Evolutionary conservation across 1,140 invertebrate genomes (phyloP), one percentile per base, ranked within the genome.

Genomic region (Contarinia nasturtii): DNA sequence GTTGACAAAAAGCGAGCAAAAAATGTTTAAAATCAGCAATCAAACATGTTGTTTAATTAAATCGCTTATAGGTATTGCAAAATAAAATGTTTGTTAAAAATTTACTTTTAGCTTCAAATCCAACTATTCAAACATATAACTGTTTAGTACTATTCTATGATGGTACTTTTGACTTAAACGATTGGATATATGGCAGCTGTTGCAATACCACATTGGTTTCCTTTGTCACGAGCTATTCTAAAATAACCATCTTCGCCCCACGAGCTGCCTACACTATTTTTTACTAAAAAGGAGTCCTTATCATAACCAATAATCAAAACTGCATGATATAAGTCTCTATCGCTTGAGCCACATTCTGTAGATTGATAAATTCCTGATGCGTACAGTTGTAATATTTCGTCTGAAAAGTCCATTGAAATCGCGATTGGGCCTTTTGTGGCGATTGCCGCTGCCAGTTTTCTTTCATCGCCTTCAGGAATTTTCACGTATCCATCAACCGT

Each of bases 341-440:
- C 17, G 18, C 21, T 17, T 3, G 75, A 66, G 50, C 74, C 80
- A 65, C 91, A 75, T 52, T 68, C 60, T 45, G 68, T 66, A 48
- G 74, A 71, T 54, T 57, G 66, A 57, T 75, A 75, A 41, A 74
- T 64, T 11, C 72, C 73, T 47, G 66, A 56, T 15, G 67, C 65
- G 57, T 76, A 76, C 40, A 72, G 63, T 60, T 73, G 70, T 68
- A 76, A 76, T 50, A 63, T 66, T 57, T 71, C 63, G 55, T 71
- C 75, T 70, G 68, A 88, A 49, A 91, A 91, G 71, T 96, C 90
- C 60, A 96, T 95, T 47, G 88, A 90, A 48, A 86, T 71, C 10
- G 80, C 77, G 17, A 83, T 56, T 10, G 91, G 90, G 10, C 91
- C 90, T 48, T 87, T 67, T 3, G 80, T 88, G 43, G 87, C 88